A percentile compares a stretch with the other conserved stretches of the same genome.
phyloP scores from a whole-genome alignment of 2,113 vertebrate species.

The Osmerus mordax region DNA sequence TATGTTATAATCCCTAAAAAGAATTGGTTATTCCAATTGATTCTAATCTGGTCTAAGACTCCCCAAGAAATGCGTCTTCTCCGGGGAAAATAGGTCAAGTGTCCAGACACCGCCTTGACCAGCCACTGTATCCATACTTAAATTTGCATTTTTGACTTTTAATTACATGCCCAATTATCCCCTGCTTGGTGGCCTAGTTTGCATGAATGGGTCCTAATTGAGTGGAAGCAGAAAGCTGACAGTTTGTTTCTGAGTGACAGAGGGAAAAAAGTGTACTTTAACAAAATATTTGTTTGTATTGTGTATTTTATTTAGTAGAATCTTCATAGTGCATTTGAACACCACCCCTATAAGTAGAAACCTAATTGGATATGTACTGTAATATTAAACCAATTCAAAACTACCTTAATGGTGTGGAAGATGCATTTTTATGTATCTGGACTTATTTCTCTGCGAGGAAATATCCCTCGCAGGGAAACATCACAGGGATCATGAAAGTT shows the following conservation, averaged over 20 bases:
- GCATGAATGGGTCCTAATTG: constrained; percentile 47
- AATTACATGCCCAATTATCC: constrained; percentile 66
- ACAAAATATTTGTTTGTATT: too few species aligned
- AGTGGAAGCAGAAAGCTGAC: constrained; percentile 13
- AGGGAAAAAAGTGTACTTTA: too few species aligned
- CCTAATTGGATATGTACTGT: too few species aligned
- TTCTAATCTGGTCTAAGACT: constrained; percentile 70
- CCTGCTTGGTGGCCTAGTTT: constrained; percentile 66
- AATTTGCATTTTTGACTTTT: constrained; percentile 74
- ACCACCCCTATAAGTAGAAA: too few species aligned
- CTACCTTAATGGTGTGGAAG: too few species aligned
- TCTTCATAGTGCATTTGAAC: too few species aligned
- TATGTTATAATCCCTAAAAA: constrained; percentile 60
- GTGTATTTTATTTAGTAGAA: too few species aligned
- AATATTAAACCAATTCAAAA: too few species aligned
- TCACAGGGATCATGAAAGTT: too few species aligned
- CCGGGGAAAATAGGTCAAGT: constrained; percentile 71
- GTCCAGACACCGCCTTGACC: constrained; percentile 65
- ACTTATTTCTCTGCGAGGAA: too few species aligned
- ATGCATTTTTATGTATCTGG: too few species aligned
- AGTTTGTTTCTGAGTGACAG: constrained; percentile 14
- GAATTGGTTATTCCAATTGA: constrained; percentile 50
- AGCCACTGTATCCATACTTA: constrained; percentile 40
- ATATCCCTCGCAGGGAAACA: too few species aligned
- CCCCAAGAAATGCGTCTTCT: constrained; percentile 58